phyloP scores from a whole-genome alignment of 2,797 vertebrate species.

The Bryconaethiops microstoma region DNA sequence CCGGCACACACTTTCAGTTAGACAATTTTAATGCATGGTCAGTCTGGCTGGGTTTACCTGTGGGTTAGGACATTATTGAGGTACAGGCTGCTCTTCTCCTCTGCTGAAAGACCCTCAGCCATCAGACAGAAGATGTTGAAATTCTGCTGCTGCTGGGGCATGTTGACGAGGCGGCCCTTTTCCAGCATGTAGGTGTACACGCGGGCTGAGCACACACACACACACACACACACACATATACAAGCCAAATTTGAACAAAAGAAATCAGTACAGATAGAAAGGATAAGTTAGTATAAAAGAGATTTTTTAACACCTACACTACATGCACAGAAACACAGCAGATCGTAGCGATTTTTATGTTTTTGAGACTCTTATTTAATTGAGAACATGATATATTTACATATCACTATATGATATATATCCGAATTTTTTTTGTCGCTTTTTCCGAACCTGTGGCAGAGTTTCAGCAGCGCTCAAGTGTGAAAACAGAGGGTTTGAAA shows the following conservation, averaged over 20 bases:
- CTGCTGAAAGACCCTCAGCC: constrained; percentile 87
- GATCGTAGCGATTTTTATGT: neutral
- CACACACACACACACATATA: constrained; percentile 30
- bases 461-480: neutral
- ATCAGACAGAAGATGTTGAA: constrained; percentile 91
- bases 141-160: constrained; percentile 83
- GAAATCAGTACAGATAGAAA: neutral
- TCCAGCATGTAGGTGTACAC: constrained; percentile 91
- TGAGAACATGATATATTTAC: neutral
- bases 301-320: neutral
- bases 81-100: constrained; percentile 85
- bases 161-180: constrained; percentile 84
- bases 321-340: neutral
- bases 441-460: too few species aligned
- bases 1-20: neutral
- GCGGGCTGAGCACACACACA: constrained; percentile 76
- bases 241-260: neutral
- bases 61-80: constrained; percentile 83
- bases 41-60: constrained; percentile 73
- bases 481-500: neutral
- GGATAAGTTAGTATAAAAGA: neutral
- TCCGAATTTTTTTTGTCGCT: too few species aligned
- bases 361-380: neutral
- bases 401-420: too few species aligned
- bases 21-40: neutral